These are phyloP conservation scores for Polietes domitor DNA, from an alignment of 2,888 invertebrate species.

Conservation along the genomic window DNA sequence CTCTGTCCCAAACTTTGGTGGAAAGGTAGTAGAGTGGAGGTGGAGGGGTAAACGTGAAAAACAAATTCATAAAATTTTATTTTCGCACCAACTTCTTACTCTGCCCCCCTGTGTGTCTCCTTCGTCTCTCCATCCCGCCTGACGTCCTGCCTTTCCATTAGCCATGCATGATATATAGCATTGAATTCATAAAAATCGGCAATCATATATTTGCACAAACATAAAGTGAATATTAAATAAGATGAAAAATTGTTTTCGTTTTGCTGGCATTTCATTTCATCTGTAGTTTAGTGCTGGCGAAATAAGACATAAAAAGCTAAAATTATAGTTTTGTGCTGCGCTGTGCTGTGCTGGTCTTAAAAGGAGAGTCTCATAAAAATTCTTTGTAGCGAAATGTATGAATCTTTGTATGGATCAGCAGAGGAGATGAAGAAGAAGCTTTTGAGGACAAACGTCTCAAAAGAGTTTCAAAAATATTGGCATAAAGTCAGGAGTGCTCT, in stretches of 20 bases:
- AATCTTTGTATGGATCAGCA: too few relatives aligned
- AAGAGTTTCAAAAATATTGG: too few relatives aligned
- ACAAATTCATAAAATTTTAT: conserved; percentile 21
- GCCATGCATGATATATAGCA: conserved; percentile 11
- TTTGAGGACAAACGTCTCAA: too few relatives aligned
- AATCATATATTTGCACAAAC: conserved; percentile 30
- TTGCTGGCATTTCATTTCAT: neutral
- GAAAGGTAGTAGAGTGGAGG: too few relatives aligned
- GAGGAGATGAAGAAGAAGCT: too few relatives aligned
- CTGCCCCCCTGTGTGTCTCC: too few relatives aligned
- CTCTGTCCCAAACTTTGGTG: neutral
- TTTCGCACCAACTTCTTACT: neutral
- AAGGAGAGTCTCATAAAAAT: neutral
- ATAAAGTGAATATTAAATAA: conserved; percentile 32
- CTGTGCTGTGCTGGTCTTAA: too few relatives aligned
- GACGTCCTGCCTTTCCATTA: neutral
- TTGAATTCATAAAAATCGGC: conserved; percentile 21
- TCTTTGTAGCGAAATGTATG: neutral
- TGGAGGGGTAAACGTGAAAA: neutral
- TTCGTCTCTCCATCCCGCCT: too few relatives aligned
- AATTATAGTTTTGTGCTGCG: neutral
- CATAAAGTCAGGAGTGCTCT: too few relatives aligned
- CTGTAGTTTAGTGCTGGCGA: too few relatives aligned
- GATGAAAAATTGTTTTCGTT: neutral
- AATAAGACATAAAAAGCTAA: neutral